phyloP scores from a whole-genome alignment of 2,888 invertebrate genomes.

The Hoplodrina ambigua region DNA sequence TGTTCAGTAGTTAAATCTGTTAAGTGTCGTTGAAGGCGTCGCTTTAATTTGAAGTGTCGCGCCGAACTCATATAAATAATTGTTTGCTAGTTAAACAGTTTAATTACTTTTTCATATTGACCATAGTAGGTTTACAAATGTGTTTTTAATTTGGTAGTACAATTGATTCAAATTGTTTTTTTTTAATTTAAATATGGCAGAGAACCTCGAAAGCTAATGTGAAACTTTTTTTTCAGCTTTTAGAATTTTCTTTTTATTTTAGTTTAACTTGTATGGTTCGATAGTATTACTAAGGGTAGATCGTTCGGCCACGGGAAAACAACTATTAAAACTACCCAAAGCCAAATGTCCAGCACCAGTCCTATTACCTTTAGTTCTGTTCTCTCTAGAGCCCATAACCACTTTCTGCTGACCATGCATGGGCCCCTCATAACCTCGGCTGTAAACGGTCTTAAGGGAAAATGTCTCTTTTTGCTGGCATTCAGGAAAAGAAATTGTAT shows the following conservation, averaged over 20 bases:
- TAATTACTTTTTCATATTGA: constrained; percentile 4
- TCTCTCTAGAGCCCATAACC: background rate
- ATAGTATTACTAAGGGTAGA: too few relatives aligned
- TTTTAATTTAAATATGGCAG: too few relatives aligned
- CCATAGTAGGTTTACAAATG: background rate
- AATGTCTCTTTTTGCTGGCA: background rate
- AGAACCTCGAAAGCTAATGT: too few relatives aligned
- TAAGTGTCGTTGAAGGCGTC: constrained; percentile 17
- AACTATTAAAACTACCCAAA: too few relatives aligned
- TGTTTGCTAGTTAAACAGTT: constrained; percentile 9
- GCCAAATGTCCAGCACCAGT: background rate
- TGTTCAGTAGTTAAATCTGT: constrained; percentile 27
- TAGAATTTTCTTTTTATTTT: too few relatives aligned
- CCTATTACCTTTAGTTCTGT: background rate
- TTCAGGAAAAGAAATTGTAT: constrained; percentile 30
- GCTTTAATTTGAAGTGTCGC: constrained; percentile 29
- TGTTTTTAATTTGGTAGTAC: too few relatives aligned
- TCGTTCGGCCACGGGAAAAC: too few relatives aligned
- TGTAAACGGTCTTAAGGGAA: constrained; percentile 12
- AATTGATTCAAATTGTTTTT: too few relatives aligned
- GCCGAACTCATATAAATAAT: constrained; percentile 14
- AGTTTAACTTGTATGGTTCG: too few relatives aligned
- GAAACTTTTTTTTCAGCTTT: too few relatives aligned
- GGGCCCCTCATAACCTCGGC: background rate
- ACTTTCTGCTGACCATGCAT: background rate